Percentiles rank a stretch among this genome's conserved stretches.
These are phyloP conservation scores for Psephotus haematonotus DNA, from an alignment of 2,113 vertebrate species.

Conservation along the genomic window DNA sequence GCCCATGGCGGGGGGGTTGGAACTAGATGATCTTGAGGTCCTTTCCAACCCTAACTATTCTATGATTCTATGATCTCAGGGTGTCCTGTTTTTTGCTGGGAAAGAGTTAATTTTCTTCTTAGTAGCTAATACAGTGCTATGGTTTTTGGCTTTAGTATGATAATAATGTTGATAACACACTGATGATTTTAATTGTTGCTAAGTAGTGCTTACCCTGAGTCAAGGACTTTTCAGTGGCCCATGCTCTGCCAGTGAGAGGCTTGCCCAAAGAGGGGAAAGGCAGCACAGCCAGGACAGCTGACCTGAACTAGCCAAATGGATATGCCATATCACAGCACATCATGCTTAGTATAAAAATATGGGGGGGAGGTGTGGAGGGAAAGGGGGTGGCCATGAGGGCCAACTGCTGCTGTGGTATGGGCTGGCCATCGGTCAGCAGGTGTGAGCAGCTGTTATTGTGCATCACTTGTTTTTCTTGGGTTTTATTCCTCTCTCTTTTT, in stretches of 20 bases:
- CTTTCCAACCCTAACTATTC: too few species aligned
- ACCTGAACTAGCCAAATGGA: background rate
- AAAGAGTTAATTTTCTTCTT: background rate
- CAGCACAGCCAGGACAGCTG: background rate
- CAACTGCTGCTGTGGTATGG: background rate
- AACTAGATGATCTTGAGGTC: too few species aligned
- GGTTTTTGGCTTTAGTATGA: background rate
- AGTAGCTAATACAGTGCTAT: background rate
- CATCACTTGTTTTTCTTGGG: background rate
- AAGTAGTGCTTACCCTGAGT: background rate
- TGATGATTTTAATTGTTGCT: background rate
- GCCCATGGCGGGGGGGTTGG: too few species aligned
- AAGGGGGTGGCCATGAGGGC: too few species aligned
- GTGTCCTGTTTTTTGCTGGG: background rate
- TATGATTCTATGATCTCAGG: background rate
- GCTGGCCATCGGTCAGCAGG: background rate
- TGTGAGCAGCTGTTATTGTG: background rate
- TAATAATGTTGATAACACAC: background rate
- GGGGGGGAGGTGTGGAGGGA: too few species aligned
- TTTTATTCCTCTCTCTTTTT: background rate
- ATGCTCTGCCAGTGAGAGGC: background rate
- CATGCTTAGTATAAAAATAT: background rate
- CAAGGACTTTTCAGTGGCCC: background rate
- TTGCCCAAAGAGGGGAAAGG: background rate
- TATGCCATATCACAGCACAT: background rate